Base-by-base conservation (phyloP, 2,888 invertebrate species). In the Lissocephala sabroskyi region DNA sequence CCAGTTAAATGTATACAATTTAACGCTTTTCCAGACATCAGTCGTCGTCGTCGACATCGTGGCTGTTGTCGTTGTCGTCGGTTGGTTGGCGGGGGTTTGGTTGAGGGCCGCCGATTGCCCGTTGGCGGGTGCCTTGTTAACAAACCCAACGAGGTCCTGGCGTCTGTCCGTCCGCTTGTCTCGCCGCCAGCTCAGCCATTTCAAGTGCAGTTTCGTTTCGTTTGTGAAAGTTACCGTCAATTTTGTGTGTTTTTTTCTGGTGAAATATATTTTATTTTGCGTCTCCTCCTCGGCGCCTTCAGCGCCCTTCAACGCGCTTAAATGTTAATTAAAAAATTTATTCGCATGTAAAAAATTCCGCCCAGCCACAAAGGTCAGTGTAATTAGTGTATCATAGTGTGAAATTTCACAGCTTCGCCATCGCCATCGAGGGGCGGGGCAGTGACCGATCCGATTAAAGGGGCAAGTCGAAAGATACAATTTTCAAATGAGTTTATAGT, bases 1-100 rank as follows among this genome's bases (percentile, higher is more conserved):
- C 43, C 41, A 50, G 60, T 59, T 63, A 58, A 74, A 70, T 70
- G 57, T 59, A 70, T 63, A 74, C 63, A 74, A 74, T 74, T 75
- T 75, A 73, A 65, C 57, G 62, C 70, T 59, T 52, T n/a, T 32
- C 35, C 23, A 35, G 13, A 17, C 16, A 10, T 26, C 18, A 26
- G 16, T 18, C 19, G 23, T 39, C 23, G 7, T n/a, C n/a, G n/a
- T n/a, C n/a, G n/a, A n/a, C n/a, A n/a, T n/a, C n/a, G n/a, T n/a
- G 23, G 10, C 39, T 19, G 11, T 39, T 39, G 11, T 39, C 18
- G 26, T 9, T 35, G 16, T 35, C 35, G 35, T 35, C 10, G n/a
- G n/a, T n/a, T n/a, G n/a, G n/a, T n/a, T n/a, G n/a, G n/a, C n/a
- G n/a, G n/a, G n/a, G n/a, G n/a, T n/a, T n/a, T n/a, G n/a, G n/a